Percentiles rank a stretch among this genome's conserved stretches.
Conservation (phyloP, 1,140 invertebrate species). For the Achatina immaculata region DNA sequence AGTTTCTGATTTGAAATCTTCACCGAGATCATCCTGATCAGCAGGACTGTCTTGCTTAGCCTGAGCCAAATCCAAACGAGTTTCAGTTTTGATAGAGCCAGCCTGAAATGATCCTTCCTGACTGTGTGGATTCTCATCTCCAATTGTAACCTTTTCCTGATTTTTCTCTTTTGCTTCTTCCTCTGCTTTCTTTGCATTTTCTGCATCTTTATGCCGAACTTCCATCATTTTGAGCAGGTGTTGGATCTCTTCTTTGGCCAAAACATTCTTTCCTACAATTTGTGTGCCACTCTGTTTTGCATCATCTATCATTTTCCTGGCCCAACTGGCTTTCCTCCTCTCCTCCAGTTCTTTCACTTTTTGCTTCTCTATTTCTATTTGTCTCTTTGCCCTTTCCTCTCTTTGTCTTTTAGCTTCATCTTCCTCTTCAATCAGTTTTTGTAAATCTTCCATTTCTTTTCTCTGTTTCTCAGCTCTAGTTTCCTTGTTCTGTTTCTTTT, state of each 20-base stretch:
- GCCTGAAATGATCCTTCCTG: too few relatives aligned
- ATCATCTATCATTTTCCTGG: constrained; percentile 24
- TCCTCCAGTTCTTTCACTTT: constrained; percentile 14
- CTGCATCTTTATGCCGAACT: background rate
- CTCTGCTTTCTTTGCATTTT: constrained; percentile 6
- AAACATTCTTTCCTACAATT: background rate
- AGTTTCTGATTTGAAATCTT: background rate
- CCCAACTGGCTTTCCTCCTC: constrained; percentile 13
- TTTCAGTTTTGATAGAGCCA: too few relatives aligned
- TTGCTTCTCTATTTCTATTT: constrained; percentile 11
- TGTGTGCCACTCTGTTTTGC: constrained; percentile 5
- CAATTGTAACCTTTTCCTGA: background rate
- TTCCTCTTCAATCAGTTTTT: constrained; percentile 4
- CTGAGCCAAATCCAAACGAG: too few relatives aligned
- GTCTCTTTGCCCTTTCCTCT: constrained; percentile 18
- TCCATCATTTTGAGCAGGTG: background rate
- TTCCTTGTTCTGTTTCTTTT: background rate
- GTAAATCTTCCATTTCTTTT: constrained; percentile 27
- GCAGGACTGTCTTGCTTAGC: too few relatives aligned
- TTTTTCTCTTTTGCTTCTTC: constrained; percentile 7
- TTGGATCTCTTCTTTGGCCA: constrained; percentile 4
- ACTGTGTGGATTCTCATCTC: too few relatives aligned
- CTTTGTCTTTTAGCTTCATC: constrained; percentile 13
- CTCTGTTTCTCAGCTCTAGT: constrained; percentile 8
- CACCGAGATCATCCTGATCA: too few relatives aligned